Conservation (phyloP, 2,888 invertebrate genomes). For the Drosophila lacicola region DNA sequence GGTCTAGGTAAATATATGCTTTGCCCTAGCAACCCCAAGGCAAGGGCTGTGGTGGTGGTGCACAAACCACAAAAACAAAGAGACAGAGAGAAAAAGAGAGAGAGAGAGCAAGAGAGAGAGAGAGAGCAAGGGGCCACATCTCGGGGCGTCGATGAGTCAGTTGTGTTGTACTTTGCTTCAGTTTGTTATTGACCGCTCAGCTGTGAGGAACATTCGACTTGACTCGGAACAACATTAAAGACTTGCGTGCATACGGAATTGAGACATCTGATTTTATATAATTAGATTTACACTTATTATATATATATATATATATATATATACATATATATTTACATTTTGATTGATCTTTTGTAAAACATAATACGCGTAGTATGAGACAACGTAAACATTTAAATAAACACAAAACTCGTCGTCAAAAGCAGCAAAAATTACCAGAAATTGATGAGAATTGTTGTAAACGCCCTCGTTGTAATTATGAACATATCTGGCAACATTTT, state of each 20-base stretch:
- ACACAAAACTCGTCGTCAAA: conserved; percentile 47
- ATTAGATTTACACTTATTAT: conserved; percentile 36
- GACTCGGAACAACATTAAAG: conserved; percentile 22
- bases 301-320: background rate
- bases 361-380: conserved; percentile 67
- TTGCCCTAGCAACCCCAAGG: conserved; percentile 30
- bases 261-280: conserved; percentile 57
- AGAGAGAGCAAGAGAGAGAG: background rate
- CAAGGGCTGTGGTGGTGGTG: conserved; percentile 23
- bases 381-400: conserved; percentile 57
- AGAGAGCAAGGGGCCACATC: background rate
- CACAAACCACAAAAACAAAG: conserved; percentile 28
- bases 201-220: conserved; percentile 49
- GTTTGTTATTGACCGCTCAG: conserved; percentile 62
- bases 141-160: conserved; percentile 45
- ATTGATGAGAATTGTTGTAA: conserved; percentile 62
- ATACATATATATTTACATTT: conserved; percentile 7
- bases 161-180: conserved; percentile 27
- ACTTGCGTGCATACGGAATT: conserved; percentile 47
- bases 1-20: conserved; percentile 39
- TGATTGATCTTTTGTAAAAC: conserved; percentile 13
- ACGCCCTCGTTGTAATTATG: conserved; percentile 67
- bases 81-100: background rate
- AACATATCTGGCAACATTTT: conserved; percentile 69
- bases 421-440: conserved; percentile 29